Conservation (phyloP, 1,140 invertebrate species). For the Samia ricini region DNA sequence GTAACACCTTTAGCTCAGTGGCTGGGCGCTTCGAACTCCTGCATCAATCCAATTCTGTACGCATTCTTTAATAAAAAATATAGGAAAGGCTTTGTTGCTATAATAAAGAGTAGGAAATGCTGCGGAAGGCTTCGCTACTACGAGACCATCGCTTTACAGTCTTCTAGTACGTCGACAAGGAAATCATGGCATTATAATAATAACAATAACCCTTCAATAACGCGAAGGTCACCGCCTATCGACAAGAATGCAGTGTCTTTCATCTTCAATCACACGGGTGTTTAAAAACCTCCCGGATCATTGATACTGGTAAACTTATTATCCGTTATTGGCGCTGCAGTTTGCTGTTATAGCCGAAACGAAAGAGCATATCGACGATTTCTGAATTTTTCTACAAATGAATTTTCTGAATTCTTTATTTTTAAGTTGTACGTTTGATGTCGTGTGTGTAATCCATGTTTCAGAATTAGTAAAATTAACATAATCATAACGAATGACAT, state of each 20-base stretch:
- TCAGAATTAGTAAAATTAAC: not conserved
- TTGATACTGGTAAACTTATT: slow-evolving; percentile 15
- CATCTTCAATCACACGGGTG: slow-evolving; percentile 80
- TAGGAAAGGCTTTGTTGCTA: slow-evolving; percentile 93
- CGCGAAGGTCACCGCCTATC: slow-evolving; percentile 80
- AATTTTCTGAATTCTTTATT: slow-evolving; percentile 46
- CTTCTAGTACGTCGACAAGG: slow-evolving; percentile 88
- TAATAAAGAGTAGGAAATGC: slow-evolving; percentile 90
- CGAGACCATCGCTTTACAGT: slow-evolving; percentile 89
- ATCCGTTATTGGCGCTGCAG: slow-evolving; percentile 13
- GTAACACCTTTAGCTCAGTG: slow-evolving; percentile 96
- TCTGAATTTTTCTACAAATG: slow-evolving; percentile 38
- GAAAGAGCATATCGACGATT: slow-evolving; percentile 50
- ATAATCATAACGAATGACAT: not conserved
- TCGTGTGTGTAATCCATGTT: not conserved
- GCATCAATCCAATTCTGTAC: slow-evolving; percentile 98
- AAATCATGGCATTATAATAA: slow-evolving; percentile 90
- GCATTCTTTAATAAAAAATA: slow-evolving; percentile 99
- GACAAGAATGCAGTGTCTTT: slow-evolving; percentile 86
- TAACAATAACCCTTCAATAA: slow-evolving; percentile 81
- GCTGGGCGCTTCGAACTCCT: slow-evolving; percentile 96
- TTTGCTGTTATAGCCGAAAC: slow-evolving; percentile 20
- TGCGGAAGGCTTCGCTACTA: slow-evolving; percentile 90
- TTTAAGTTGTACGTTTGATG: slow-evolving; percentile 45
- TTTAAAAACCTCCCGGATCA: slow-evolving; percentile 43